phyloP scores from a whole-genome alignment of 2,888 invertebrate genomes.

The Clanis bilineata region DNA sequence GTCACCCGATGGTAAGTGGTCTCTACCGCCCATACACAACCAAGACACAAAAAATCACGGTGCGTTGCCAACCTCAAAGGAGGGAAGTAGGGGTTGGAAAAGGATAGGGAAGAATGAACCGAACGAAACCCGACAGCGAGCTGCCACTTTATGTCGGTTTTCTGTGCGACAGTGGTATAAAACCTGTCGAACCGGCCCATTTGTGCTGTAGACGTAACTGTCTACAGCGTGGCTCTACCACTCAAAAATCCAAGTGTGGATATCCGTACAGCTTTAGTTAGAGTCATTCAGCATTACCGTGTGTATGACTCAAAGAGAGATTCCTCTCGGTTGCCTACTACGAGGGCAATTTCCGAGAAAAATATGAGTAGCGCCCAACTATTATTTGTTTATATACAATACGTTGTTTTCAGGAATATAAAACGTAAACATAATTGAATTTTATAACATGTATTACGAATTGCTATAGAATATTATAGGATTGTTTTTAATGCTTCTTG shows the following conservation, averaged over 20 bases:
- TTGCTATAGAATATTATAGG: not conserved
- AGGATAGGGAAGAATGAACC: too few relatives aligned
- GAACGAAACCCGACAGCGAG: too few relatives aligned
- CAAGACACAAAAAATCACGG: too few relatives aligned
- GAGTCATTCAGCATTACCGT: not conserved
- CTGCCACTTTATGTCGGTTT: too few relatives aligned
- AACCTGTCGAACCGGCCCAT: too few relatives aligned
- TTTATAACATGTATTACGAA: constrained; percentile 10
- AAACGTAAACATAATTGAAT: not conserved
- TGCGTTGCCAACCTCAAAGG: too few relatives aligned
- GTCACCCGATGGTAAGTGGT: too few relatives aligned
- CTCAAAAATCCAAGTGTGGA: not conserved
- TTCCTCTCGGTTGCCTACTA: constrained; percentile 5
- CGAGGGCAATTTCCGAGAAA: constrained; percentile 15
- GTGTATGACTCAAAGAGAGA: constrained; percentile 14
- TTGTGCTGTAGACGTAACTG: too few relatives aligned
- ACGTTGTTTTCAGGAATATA: constrained; percentile 14
- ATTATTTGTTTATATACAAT: constrained; percentile 13
- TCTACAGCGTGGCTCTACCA: too few relatives aligned
- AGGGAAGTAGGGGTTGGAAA: too few relatives aligned
- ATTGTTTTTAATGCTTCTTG: not conserved
- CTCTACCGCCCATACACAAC: too few relatives aligned
- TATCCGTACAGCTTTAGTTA: not conserved
- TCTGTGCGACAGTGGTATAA: too few relatives aligned
- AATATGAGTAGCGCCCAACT: constrained; percentile 14